These are phyloP conservation scores for Peromyscus leucopus DNA, from an alignment of 2,113 vertebrate species.

Conservation along the genomic window DNA sequence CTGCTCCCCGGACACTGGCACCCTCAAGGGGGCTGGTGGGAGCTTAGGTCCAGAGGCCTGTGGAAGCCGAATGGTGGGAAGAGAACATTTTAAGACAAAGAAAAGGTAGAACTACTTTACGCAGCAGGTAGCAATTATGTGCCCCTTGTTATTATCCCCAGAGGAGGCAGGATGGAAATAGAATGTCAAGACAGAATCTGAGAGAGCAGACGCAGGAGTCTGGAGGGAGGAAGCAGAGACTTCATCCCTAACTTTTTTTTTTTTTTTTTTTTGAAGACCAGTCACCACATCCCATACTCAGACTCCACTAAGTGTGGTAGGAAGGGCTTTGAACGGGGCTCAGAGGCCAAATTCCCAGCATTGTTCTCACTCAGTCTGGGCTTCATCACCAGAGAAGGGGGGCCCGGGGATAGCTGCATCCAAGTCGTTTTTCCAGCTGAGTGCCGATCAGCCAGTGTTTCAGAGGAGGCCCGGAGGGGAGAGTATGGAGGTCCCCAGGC, in stretches of 20 bases:
- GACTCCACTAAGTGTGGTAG: not conserved
- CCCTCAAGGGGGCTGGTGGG: not conserved
- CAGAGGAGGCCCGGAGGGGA: not conserved
- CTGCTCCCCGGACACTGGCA: not conserved
- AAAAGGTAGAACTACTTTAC: constrained; percentile 58
- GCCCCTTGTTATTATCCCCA: constrained; percentile 70
- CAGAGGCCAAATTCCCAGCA: not conserved
- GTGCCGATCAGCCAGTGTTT: not conserved
- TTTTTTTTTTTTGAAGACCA: not conserved
- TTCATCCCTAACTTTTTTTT: constrained; percentile 56
- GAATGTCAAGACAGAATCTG: constrained; percentile 60
- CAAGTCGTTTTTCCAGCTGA: not conserved
- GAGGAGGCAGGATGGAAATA: constrained; percentile 65
- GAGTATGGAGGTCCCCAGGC: not conserved
- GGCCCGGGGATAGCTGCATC: not conserved
- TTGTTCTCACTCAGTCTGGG: not conserved
- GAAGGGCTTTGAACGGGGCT: not conserved
- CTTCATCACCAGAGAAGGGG: not conserved
- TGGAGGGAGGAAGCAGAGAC: not conserved
- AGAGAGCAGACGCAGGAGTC: constrained; percentile 10
- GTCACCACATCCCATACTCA: not conserved
- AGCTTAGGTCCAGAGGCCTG: not conserved
- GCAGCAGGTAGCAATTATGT: constrained; percentile 59
- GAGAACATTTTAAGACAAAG: constrained; percentile 65
- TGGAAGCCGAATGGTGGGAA: not conserved